Base-by-base conservation (phyloP, 2,888 invertebrate genomes). In the Diaperis boleti region DNA sequence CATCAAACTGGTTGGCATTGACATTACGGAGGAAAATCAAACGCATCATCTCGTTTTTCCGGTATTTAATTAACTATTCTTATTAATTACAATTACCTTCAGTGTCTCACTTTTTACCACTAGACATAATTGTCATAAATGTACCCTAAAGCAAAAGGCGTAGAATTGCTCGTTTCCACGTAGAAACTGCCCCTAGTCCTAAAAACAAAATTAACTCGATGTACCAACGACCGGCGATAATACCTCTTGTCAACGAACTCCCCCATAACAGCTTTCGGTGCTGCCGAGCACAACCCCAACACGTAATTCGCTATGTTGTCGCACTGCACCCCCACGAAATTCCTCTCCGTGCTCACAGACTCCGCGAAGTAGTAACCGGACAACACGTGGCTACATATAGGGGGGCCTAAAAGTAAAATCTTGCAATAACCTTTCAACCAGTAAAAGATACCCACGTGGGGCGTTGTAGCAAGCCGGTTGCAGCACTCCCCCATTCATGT, bases 241-340 rank as follows among this genome's bases (percentile, higher is more conserved):
- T 68, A 79, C 79, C 69, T 68, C 20, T 55, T 68, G 62, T 73
- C 67, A 5, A 71, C 69, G 62, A 72, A 72, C 70, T 81, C 81
- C 6, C 81, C 81, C 80, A 81, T 80, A 10, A 76, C 52, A 6
- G 75, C 73, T 41, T 60, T 68, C 56, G 69, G 72, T 10, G 67
- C 69, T 6, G 33, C 59, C 22, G 66, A 67, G 62, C 88, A 88
- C 64, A 85, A 78, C 7, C 86, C 86, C 6, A 88, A 66, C 8
- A 86, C 72, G 69, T 86, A 87, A 13, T 83, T 78, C 1, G 67
- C 66, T 50, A 86, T 83, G 3, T 85, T 85, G 7, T 83, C 81
- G 71, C 89, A 89, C 0, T 83, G 79, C 82, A 85, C 85, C 8
- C 88, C 88, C 83, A 87, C 85, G 72, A 89, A 89, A 0, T 85